A percentile compares a stretch with the other conserved stretches of the same genome.
These are phyloP conservation scores for Incurvaria masculella DNA, from an alignment of 2,888 invertebrate genomes.

Conservation along the genomic window DNA sequence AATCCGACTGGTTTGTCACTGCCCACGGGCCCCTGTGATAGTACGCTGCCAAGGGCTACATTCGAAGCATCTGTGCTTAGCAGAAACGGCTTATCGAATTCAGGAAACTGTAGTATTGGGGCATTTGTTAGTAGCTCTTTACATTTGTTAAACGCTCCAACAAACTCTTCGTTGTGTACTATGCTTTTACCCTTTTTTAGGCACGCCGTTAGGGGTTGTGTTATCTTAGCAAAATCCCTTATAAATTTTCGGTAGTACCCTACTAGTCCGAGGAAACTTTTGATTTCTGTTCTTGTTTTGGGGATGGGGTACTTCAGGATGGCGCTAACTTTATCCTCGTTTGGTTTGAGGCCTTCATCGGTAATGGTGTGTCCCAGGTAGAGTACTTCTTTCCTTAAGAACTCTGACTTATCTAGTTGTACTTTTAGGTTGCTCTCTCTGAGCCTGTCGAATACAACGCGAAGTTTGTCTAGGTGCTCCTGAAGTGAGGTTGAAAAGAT, in stretches of 20 bases:
- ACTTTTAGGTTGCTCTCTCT: conserved; percentile 18
- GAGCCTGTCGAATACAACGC: conserved; percentile 15
- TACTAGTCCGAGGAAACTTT: conserved; percentile 6
- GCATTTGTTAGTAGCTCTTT: conserved; percentile 13
- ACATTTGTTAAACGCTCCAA: conserved; percentile 13
- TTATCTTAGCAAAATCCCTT: conserved; percentile 20
- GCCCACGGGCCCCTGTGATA: conserved; percentile 19
- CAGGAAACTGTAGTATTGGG: conserved; percentile 19
- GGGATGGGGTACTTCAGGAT: conserved; percentile 6
- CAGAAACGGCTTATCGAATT: conserved; percentile 20
- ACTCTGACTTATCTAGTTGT: neutral
- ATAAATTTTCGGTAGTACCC: conserved; percentile 22
- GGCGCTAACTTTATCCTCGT: neutral
- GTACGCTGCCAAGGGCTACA: conserved; percentile 21
- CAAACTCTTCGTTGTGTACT: conserved; percentile 8
- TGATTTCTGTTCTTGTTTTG: conserved; percentile 5
- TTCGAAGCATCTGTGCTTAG: conserved; percentile 24
- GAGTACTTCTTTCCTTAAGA: neutral
- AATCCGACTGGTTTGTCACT: conserved; percentile 21
- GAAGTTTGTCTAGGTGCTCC: conserved; percentile 18
- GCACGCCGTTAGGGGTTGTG: conserved; percentile 15
- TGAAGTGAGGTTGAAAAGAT: conserved; percentile 19
- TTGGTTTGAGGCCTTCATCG: neutral
- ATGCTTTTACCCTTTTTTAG: conserved; percentile 14
- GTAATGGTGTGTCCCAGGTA: neutral